These are phyloP conservation scores for Philypnodon macrostomus DNA, from an alignment of 2,797 vertebrate species.

Conservation along the genomic window DNA sequence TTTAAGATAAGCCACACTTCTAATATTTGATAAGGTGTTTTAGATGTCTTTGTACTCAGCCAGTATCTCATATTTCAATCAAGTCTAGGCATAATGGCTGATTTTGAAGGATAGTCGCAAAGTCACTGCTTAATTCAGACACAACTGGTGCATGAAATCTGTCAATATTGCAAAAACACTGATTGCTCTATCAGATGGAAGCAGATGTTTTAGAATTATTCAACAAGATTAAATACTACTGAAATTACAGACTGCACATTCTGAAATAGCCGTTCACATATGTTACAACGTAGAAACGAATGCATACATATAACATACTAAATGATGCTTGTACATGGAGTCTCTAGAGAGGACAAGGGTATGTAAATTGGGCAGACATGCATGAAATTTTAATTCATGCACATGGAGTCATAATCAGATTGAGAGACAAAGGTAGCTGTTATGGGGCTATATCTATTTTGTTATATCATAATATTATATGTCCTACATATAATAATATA, in stretches of 20 bases:
- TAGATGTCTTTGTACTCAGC: neutral
- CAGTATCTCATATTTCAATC: neutral
- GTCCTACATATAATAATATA: too few relatives aligned
- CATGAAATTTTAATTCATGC: slow-evolving; percentile 6
- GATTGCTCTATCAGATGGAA: slow-evolving; percentile 6
- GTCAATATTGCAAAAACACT: slow-evolving; percentile 18
- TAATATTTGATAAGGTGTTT: neutral
- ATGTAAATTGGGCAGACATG: neutral
- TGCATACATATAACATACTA: neutral
- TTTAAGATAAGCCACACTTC: neutral
- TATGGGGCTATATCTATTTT: slow-evolving; percentile 8
- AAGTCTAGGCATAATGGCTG: neutral
- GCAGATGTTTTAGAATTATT: slow-evolving; percentile 17
- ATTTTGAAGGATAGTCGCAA: neutral
- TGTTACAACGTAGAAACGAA: neutral
- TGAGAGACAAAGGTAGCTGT: neutral
- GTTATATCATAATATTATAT: too few relatives aligned
- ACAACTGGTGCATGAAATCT: slow-evolving; percentile 9
- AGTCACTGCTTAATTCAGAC: slow-evolving; percentile 9
- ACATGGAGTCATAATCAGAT: neutral
- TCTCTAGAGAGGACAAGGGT: neutral
- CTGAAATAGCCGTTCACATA: neutral
- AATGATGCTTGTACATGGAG: neutral
- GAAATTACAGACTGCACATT: neutral
- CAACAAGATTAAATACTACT: slow-evolving; percentile 16